Conservation (phyloP, 2,888 invertebrate species). For the Ophraella communa region DNA sequence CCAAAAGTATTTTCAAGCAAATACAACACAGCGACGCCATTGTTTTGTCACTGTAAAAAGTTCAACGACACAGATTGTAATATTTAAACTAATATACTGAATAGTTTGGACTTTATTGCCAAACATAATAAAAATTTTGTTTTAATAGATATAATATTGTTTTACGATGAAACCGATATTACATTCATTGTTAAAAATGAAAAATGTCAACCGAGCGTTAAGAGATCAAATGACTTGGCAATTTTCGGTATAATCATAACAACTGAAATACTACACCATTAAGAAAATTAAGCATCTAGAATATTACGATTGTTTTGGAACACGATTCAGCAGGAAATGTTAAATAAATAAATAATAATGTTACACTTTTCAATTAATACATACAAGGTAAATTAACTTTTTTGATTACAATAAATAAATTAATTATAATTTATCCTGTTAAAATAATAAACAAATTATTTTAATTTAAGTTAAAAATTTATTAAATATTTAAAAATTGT, state of each 20-base stretch:
- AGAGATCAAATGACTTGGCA: background rate
- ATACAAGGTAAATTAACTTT: too few species aligned
- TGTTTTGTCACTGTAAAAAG: background rate
- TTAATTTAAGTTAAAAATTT: too few species aligned
- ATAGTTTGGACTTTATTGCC: background rate
- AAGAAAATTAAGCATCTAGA: background rate
- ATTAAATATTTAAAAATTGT: too few species aligned
- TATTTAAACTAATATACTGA: background rate
- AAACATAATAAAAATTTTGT: background rate
- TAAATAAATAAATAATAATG: too few species aligned
- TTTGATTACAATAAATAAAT: too few species aligned
- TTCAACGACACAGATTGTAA: background rate
- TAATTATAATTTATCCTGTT: too few species aligned
- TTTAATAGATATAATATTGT: too few species aligned
- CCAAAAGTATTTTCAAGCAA: constrained; percentile 6
- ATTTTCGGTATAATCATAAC: background rate
- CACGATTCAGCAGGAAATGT: too few species aligned
- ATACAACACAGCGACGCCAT: background rate
- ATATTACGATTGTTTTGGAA: background rate
- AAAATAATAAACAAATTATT: too few species aligned
- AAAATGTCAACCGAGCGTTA: background rate
- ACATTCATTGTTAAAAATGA: background rate
- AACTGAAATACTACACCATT: background rate
- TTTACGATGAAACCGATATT: background rate
- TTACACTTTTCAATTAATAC: too few species aligned